Conservation (phyloP, 2,113 vertebrate species). For the pig (Sus scrofa) region DNA sequence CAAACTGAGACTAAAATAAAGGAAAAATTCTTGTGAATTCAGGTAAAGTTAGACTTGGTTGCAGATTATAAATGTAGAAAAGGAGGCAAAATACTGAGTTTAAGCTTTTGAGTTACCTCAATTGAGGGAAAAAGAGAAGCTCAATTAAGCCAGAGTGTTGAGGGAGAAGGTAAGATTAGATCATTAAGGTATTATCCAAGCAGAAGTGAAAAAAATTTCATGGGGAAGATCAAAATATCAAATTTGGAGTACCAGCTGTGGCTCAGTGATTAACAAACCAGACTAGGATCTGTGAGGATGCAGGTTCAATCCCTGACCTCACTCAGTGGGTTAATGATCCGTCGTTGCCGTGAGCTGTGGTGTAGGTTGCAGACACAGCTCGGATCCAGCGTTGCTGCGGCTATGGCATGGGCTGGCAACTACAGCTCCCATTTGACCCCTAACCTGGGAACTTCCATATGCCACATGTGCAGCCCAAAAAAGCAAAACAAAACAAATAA, state of each 20-base stretch:
- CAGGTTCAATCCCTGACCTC: too few relatives aligned
- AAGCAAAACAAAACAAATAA: background rate
- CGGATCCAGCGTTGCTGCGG: too few relatives aligned
- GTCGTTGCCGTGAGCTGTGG: too few relatives aligned
- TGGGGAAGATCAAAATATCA: background rate
- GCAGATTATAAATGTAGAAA: background rate
- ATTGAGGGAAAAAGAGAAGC: background rate
- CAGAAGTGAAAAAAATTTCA: background rate
- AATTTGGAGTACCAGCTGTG: background rate
- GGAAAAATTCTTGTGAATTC: slow-evolving; percentile 23
- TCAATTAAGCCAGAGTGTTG: background rate
- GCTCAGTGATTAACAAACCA: too few relatives aligned
- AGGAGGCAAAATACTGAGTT: background rate
- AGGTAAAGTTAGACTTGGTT: background rate
- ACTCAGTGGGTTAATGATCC: too few relatives aligned
- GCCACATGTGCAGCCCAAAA: too few relatives aligned
- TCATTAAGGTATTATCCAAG: background rate
- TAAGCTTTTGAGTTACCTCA: background rate
- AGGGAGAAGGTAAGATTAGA: background rate
- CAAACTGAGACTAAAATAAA: background rate
- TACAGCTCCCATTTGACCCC: too few relatives aligned
- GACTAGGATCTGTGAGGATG: too few relatives aligned
- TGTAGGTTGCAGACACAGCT: too few relatives aligned
- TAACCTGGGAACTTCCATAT: too few relatives aligned
- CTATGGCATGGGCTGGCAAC: too few relatives aligned